A percentile compares a stretch with the other conserved stretches of the same genome.
phyloP scores from a whole-genome alignment of 2,888 invertebrate genomes.

The Girardia tigrina region DNA sequence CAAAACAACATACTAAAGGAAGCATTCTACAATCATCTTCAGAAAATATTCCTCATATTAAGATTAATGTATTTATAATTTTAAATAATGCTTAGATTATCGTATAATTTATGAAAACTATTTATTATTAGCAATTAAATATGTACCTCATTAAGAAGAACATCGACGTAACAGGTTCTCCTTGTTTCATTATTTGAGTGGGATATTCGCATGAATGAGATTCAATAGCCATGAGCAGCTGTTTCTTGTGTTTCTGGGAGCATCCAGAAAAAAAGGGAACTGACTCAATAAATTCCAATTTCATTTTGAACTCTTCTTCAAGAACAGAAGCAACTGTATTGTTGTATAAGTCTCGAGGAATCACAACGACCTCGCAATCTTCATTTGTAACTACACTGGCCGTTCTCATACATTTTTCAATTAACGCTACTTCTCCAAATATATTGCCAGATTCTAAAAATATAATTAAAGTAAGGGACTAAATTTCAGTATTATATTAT shows the following conservation, averaged over 20 bases:
- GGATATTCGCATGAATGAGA: constrained; percentile 1
- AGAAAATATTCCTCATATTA: no score
- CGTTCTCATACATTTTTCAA: constrained; percentile 30
- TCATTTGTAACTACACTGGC: constrained; percentile 17
- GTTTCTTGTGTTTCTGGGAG: constrained; percentile 16
- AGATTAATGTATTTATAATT: no score
- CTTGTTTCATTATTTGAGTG: neutral
- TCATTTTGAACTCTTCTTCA: constrained; percentile 21
- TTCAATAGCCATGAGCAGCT: constrained; percentile 26
- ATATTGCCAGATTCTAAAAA: neutral
- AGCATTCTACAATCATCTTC: no score
- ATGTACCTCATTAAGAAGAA: neutral
- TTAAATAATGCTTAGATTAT: no score
- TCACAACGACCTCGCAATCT: neutral
- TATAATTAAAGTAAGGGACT: no score
- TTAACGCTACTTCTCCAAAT: constrained; percentile 30
- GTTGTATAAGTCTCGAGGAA: constrained; percentile 21
- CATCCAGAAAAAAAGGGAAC: neutral
- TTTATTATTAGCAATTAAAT: no score
- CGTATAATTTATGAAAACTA: no score
- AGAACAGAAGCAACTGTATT: constrained; percentile 21
- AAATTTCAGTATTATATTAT: no score
- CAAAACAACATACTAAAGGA: no score
- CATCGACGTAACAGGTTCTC: neutral
- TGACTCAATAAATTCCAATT: constrained; percentile 18